phyloP scores from a whole-genome alignment of 2,888 invertebrate species.

The Alloscopus bannaensis region DNA sequence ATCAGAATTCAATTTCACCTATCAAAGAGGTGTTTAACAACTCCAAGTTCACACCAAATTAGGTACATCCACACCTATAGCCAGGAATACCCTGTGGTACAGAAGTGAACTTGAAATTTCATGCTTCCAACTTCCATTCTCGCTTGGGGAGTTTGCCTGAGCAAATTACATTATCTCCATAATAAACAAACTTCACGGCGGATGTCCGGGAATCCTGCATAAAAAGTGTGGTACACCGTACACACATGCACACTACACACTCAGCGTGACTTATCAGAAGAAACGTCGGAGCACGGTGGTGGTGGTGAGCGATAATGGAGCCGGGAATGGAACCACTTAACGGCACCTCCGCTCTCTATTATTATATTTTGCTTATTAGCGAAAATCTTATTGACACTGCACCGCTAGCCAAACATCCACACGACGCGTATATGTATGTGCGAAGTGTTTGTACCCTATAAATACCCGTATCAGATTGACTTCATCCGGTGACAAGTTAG shows the following conservation, averaged over 20 bases:
- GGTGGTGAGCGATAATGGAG: too few relatives aligned
- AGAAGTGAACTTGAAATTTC: too few relatives aligned
- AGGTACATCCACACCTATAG: too few relatives aligned
- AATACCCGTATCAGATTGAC: background rate
- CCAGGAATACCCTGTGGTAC: too few relatives aligned
- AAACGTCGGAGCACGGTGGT: too few relatives aligned
- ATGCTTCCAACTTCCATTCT: background rate
- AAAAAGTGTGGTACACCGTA: too few relatives aligned
- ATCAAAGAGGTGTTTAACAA: too few relatives aligned
- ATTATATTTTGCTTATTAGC: conserved; percentile 10
- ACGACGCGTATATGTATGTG: too few relatives aligned
- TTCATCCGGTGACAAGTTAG: background rate
- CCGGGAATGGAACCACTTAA: conserved; percentile 32
- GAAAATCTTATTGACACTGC: conserved; percentile 7
- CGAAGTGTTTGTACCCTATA: background rate
- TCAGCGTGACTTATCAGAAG: too few relatives aligned
- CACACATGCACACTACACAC: too few relatives aligned
- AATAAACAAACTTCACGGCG: conserved; percentile 38
- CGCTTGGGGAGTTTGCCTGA: background rate
- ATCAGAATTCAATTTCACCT: too few relatives aligned
- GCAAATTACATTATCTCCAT: conserved; percentile 41
- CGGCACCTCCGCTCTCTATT: conserved; percentile 7
- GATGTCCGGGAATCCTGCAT: conserved; percentile 37
- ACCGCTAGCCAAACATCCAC: conserved; percentile 32
- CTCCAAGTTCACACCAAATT: too few relatives aligned